Conservation (phyloP, 2,113 vertebrate genomes). For the Myrmophylax atrothorax region DNA sequence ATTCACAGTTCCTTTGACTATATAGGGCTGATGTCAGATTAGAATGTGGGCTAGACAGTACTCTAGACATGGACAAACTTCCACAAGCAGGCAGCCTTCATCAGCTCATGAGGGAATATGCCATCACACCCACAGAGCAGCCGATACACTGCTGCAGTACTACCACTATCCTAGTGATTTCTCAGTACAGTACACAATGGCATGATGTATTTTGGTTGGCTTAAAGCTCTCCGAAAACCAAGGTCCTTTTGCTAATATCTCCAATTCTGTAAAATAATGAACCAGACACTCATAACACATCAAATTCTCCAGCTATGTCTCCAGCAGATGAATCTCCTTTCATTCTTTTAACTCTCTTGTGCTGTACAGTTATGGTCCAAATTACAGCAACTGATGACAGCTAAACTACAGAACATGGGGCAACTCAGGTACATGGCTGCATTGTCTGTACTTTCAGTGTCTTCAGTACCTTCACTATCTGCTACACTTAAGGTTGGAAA, state of each 20-base stretch:
- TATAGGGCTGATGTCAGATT: background rate
- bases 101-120: background rate
- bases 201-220: background rate
- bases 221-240: background rate
- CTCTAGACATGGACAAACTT: background rate
- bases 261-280: background rate
- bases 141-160: background rate
- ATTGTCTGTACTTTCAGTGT: rapidly evolving
- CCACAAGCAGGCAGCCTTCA: background rate
- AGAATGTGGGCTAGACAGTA: background rate
- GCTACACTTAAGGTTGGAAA: background rate
- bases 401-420: background rate
- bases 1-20: background rate
- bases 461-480: background rate
- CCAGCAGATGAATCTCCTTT: background rate
- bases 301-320: background rate
- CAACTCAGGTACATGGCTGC: background rate
- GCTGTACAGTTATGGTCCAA: background rate
- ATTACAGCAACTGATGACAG: background rate
- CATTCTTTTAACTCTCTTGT: background rate
- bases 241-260: background rate
- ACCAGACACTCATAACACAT: background rate
- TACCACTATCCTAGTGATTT: background rate
- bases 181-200: background rate
- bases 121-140: background rate